Evolutionary conservation across 2,888 invertebrate species (phyloP).

Genomic region (Xestia c-nigrum): DNA sequence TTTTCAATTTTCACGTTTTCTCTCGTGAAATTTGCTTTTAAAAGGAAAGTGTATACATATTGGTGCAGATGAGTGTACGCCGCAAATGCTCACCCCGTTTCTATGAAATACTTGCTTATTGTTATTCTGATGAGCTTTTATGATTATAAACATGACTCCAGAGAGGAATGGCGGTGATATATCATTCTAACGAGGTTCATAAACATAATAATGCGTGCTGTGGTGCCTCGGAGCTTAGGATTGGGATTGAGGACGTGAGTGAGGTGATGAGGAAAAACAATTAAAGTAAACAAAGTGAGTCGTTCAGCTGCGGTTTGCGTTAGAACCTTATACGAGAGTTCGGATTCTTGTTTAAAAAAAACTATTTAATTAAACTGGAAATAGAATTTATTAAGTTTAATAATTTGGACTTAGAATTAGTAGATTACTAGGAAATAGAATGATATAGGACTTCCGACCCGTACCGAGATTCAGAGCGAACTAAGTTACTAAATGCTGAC

Average conservation of each 20-base stretch:
- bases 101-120: background rate
- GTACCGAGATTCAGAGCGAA: no score
- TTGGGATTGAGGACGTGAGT: background rate
- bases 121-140: slow-evolving; percentile 7
- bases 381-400: no score
- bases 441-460: no score
- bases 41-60: no score
- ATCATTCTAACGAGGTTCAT: slow-evolving; percentile 6
- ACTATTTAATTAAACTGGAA: no score
- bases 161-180: background rate
- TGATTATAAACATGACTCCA: slow-evolving; percentile 32
- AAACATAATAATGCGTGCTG: slow-evolving; percentile 11
- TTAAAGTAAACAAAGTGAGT: background rate
- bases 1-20: no score
- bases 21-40: no score
- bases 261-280: background rate
- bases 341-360: no score
- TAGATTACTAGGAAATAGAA: no score
- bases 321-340: background rate
- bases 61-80: background rate
- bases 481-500: no score
- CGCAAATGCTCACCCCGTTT: background rate
- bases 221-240: background rate
- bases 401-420: no score
- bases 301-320: background rate